Conservation (phyloP, 2,113 vertebrate species). For the Saguinus midas region DNA sequence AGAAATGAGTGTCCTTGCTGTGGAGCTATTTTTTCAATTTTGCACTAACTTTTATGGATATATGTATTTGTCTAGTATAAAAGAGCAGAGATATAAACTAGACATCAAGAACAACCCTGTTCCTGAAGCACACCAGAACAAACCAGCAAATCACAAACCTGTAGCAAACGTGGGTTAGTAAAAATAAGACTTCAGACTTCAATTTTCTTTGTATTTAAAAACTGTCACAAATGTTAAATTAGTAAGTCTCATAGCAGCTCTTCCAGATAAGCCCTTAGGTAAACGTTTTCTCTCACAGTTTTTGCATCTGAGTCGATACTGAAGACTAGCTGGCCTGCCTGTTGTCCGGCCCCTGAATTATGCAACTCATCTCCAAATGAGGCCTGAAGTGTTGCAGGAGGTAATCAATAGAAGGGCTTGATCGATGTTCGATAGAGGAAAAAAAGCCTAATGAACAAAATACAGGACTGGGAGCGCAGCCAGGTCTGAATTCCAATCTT, state of each 20-base stretch:
- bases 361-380: conserved; percentile 25
- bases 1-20: conserved; percentile 1
- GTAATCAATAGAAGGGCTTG: not conserved
- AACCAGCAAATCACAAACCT: conserved; percentile 38
- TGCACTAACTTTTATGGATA: conserved; percentile 31
- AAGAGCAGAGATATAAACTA: conserved; percentile 49
- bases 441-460: conserved; percentile 41
- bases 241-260: not conserved
- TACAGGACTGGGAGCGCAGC: not conserved
- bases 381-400: not conserved
- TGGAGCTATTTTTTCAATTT: conserved; percentile 16
- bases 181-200: conserved; percentile 1
- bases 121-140: conserved; percentile 24
- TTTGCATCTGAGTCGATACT: not conserved
- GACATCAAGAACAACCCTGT: not conserved
- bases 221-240: not conserved
- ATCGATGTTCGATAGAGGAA: conserved; percentile 55
- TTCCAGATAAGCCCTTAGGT: conserved; percentile 6
- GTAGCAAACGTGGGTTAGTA: not conserved
- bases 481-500: conserved; percentile 44
- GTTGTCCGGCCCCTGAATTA: conserved; percentile 1
- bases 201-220: conserved; percentile 37
- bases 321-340: not conserved
- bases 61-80: not conserved
- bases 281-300: not conserved